Evolutionary conservation across 1,140 invertebrate genomes (phyloP), one percentile per base, ranked within the genome.

Genomic region (Macrotrachela quadricornifera): DNA sequence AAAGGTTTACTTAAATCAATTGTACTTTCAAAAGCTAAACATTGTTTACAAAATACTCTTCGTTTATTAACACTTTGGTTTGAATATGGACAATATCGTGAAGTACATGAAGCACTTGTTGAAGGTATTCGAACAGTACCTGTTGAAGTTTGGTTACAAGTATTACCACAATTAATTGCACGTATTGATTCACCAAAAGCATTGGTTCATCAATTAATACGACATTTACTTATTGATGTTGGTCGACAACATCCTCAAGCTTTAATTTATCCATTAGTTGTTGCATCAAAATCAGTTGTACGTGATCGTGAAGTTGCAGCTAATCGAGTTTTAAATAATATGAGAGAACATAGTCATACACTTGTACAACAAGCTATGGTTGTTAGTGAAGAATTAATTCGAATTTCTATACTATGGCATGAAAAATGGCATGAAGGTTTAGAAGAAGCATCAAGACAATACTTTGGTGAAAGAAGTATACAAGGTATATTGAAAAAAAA

Each of bases 391-490:
- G 94, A 99, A 67, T 71, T 99, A 18, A 97, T 99, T 49, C 74
- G 92, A 51, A 90, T 97, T 0, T 91, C 92, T 9, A 99, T 99
- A 55, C 70, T 99, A 1, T 99, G 94, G 92, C 92, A 99, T 67
- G 94, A 99, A 67, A 79, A 92, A 57, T 99, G 92, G 92, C 86
- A 96, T 65, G 91, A 96, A 68, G 90, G 87, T 0, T 66, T 99
- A 10, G 94, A 99, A 67, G 92, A 99, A 73, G 91, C 94, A 0
- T 94, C 86, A 13, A 71, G 84, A 56, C 74, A 95, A 8, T 97
- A 94, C 64, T 97, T 97, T 67, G 90, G 87, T 0, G 91, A 96
- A 65, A 75, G 80, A 13, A 69, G 71, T 57, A 61, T 50, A 13
- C 38, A 56, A 53, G 51, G 44, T 15, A 30, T n/a, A n/a, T n/a